Conservation (phyloP, 1,140 invertebrate species). For the Zaprionus tsacasi region DNA sequence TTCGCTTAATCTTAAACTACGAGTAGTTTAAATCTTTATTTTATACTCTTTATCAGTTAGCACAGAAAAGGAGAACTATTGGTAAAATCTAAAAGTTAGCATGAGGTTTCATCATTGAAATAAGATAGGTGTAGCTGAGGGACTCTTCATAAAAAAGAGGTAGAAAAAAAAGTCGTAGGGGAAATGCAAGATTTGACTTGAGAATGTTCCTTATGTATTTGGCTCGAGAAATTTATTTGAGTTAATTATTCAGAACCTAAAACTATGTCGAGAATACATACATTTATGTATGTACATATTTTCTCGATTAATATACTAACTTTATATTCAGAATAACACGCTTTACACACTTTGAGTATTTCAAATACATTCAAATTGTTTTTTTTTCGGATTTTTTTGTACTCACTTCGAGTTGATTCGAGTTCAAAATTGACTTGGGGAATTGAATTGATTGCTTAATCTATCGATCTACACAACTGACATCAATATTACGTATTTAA, state of each 20-base stretch:
- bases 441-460: constrained; percentile 43
- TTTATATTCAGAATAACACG: constrained; percentile 73
- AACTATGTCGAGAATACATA: neutral
- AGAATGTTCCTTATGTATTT: constrained; percentile 9
- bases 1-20: neutral
- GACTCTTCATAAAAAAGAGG: neutral
- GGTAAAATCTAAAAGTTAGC: neutral
- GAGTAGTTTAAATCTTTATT: neutral
- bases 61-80: constrained; percentile 34
- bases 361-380: constrained; percentile 37
- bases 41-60: constrained; percentile 27
- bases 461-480: constrained; percentile 21
- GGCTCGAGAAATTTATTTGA: constrained; percentile 6
- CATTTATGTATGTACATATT: neutral
- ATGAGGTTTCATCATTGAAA: neutral
- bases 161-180: neutral
- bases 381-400: constrained; percentile 17
- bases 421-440: constrained; percentile 58
- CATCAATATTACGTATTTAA: constrained; percentile 34
- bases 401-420: constrained; percentile 33
- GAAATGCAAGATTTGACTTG: neutral
- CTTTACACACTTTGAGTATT: constrained; percentile 56
- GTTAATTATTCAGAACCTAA: neutral
- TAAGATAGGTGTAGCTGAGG: neutral
- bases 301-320: constrained; percentile 24